A percentile compares a stretch with the other conserved stretches of the same genome.
Conservation (phyloP, 2,113 vertebrate species). For the Rhea pennata region DNA sequence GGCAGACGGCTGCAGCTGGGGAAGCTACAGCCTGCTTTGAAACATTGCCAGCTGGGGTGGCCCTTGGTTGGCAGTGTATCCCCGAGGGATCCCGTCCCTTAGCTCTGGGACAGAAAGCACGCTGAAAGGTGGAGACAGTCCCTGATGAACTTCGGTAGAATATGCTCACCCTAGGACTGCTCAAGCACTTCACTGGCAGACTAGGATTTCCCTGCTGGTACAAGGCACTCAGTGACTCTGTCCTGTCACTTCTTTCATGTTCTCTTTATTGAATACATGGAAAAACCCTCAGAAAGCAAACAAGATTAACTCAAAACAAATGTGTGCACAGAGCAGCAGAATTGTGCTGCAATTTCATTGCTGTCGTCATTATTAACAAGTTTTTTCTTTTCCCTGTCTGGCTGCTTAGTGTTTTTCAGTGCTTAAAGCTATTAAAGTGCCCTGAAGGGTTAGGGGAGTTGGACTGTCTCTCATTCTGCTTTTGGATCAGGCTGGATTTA, state of each 20-base stretch:
- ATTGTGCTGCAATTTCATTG: background rate
- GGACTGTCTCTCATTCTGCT: background rate
- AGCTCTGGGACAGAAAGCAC: background rate
- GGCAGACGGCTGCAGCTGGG: background rate
- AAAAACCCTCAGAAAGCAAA: conserved; percentile 24
- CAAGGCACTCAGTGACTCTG: background rate
- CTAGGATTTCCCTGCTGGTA: background rate
- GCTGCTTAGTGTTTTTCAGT: background rate
- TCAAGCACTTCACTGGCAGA: background rate
- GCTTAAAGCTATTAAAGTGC: background rate
- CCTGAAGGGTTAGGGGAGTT: background rate
- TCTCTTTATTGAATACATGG: conserved; percentile 6
- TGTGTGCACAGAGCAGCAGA: background rate
- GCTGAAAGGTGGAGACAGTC: background rate
- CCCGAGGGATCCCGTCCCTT: background rate
- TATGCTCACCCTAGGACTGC: background rate
- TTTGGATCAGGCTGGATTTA: background rate
- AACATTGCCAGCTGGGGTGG: background rate
- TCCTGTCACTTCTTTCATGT: background rate
- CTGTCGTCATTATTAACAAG: background rate
- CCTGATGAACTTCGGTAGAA: background rate
- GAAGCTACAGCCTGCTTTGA: background rate
- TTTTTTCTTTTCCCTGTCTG: background rate
- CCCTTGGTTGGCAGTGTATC: background rate
- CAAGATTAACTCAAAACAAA: conserved; percentile 4